Conservation (phyloP, 2,113 vertebrate genomes). For the Ariopsis seemanni region DNA sequence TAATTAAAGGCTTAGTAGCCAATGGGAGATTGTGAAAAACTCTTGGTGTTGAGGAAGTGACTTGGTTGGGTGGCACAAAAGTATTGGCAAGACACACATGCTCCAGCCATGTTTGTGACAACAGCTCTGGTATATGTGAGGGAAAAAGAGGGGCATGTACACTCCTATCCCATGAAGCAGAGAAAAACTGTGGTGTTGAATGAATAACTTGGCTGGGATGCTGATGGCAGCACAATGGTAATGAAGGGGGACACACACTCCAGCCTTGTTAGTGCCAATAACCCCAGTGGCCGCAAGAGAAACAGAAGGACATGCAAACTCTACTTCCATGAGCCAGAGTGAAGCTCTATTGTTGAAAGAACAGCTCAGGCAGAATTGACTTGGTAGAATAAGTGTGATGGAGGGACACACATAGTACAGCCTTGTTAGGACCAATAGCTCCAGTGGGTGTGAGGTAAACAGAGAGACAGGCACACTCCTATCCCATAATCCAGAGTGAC, state of each 20-base stretch:
- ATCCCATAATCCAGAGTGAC: not conserved
- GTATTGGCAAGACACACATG: not conserved
- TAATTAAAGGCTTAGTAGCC: not conserved
- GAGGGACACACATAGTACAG: not conserved
- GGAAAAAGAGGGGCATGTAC: not conserved
- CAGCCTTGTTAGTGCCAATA: not conserved
- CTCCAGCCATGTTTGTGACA: not conserved
- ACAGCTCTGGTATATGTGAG: not conserved
- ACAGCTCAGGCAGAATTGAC: not conserved
- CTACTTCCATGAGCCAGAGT: not conserved
- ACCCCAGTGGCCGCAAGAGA: not conserved
- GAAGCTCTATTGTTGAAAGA: not conserved
- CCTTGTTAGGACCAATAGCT: not conserved
- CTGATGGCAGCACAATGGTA: not conserved
- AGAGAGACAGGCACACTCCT: not conserved
- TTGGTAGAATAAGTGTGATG: not conserved
- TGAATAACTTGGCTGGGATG: not conserved
- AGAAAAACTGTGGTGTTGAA: not conserved
- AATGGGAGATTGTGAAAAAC: not conserved
- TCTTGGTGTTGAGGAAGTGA: not conserved
- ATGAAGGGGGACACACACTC: not conserved
- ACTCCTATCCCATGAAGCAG: not conserved
- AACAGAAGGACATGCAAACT: slow-evolving; percentile 7
- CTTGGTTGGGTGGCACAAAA: not conserved
- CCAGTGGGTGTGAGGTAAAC: not conserved